Evolutionary conservation across 64 coral and sea anemone species (phyloP), one percentile per base, ranked within the genome.

Genomic region (Actinia equina): DNA sequence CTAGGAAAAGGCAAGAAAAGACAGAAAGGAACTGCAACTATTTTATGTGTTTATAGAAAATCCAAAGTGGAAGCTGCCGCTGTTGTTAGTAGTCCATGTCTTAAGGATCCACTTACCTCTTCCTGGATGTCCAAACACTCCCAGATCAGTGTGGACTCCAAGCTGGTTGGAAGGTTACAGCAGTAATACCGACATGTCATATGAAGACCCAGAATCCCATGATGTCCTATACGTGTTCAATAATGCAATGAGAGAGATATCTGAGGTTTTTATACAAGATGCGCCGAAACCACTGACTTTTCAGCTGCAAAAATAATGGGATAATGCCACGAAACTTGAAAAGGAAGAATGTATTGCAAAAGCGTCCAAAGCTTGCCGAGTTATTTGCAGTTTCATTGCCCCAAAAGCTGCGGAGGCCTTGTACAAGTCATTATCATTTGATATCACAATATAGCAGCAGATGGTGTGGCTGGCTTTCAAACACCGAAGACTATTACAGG

Each of bases 301-400:
- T 9, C 88, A 64, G 44, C 44, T 89, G 30, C 64, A 49, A 8
- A 82, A 85, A 81, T 20, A 77, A 46, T 89, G 87, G 87, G 80
- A 93, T 23, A 44, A 2, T 5, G 58, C 88, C 22, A 83, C 83
- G 45, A 52, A 63, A 46, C 19, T 23, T 22, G 71, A 93, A 61
- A 89, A 86, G 49, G 14, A 49, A 15, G 83, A 81, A 10, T 81
- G 56, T 59, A 79, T 79, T 44, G 41, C 7, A 79, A 83, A 89
- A 57, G 88, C 88, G 52, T 69, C 88, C 53, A 80, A 89, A 84
- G 88, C 80, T 23, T 89, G 88, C 16, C 63, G 82, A 65, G 70
- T 89, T 57, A 62, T 89, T 49, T 89, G 79, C 42, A 83, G 79
- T 83, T 58, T 69, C 52, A 89, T 89, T 84, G 80, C 80, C 9